These are phyloP conservation scores for Petrolisthes manimaculis DNA, from an alignment of 2,888 invertebrate species.

Conservation along the genomic window DNA sequence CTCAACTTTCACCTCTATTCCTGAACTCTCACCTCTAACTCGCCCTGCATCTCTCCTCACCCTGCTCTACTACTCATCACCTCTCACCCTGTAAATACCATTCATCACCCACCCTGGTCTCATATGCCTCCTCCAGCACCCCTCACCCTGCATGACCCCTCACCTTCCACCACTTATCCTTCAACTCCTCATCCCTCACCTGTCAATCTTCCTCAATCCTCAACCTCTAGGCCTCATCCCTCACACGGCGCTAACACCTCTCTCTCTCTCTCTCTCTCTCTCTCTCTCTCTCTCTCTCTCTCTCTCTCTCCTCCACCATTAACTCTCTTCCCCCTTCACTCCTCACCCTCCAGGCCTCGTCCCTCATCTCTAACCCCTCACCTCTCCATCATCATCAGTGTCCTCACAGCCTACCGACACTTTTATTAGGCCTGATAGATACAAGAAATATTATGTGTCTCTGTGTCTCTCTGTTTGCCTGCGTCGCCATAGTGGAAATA, in stretches of 20 bases:
- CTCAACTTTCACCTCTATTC: not conserved
- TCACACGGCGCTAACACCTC: not conserved
- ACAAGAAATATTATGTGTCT: too few species aligned
- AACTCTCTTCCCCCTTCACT: not conserved
- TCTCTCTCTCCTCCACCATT: not conserved
- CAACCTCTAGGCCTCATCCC: not conserved
- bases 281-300: not conserved
- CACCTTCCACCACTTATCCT: not conserved
- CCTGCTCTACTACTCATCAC: not conserved
- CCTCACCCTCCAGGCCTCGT: not conserved
- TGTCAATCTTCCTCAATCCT: not conserved
- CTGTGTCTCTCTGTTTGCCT: too few species aligned
- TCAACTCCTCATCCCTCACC: not conserved
- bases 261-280: not conserved
- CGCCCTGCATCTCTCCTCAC: not conserved
- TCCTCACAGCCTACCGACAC: not conserved
- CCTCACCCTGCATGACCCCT: not conserved
- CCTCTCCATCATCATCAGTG: not conserved
- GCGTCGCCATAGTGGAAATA: too few species aligned
- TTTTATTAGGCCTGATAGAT: too few species aligned
- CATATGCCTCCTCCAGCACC: not conserved
- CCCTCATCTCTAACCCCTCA: not conserved
- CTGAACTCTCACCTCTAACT: not conserved
- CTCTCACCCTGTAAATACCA: not conserved
- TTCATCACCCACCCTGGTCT: not conserved